Conservation (phyloP, 1,140 invertebrate genomes). For the Aleiodes sp. region DNA sequence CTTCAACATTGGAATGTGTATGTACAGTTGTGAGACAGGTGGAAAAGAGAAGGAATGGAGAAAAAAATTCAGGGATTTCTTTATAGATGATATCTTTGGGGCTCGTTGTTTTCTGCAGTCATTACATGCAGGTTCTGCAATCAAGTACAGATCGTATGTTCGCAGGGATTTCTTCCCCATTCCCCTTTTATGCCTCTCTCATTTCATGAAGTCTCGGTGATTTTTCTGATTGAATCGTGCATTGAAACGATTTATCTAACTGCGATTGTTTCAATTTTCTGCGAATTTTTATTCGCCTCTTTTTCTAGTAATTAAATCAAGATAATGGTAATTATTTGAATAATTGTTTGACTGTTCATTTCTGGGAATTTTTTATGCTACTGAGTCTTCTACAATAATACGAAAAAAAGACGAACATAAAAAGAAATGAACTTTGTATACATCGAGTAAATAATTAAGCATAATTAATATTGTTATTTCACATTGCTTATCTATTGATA, state of each 20-base stretch:
- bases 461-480: too few species aligned
- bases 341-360: too few species aligned
- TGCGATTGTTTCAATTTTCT: conserved; percentile 3
- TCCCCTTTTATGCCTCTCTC: not conserved
- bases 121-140: conserved; percentile 25
- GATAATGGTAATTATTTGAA: too few species aligned
- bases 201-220: not conserved
- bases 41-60: conserved; percentile 1
- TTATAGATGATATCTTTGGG: conserved; percentile 22
- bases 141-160: conserved; percentile 23
- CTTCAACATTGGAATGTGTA: too few species aligned
- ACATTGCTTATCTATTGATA: too few species aligned
- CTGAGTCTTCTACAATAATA: too few species aligned
- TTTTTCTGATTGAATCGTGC: conserved; percentile 17
- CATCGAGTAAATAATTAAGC: too few species aligned
- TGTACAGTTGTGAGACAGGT: conserved; percentile 11
- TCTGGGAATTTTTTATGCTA: too few species aligned
- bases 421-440: too few species aligned
- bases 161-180: not conserved
- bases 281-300: not conserved
- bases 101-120: conserved; percentile 16
- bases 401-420: too few species aligned
- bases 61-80: conserved; percentile 2
- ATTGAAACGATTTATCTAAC: conserved; percentile 6
- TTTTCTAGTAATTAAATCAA: not conserved